Evolutionary conservation across 2,797 vertebrate species (phyloP).

Genomic region (Lindbergichthys nudifrons): DNA sequence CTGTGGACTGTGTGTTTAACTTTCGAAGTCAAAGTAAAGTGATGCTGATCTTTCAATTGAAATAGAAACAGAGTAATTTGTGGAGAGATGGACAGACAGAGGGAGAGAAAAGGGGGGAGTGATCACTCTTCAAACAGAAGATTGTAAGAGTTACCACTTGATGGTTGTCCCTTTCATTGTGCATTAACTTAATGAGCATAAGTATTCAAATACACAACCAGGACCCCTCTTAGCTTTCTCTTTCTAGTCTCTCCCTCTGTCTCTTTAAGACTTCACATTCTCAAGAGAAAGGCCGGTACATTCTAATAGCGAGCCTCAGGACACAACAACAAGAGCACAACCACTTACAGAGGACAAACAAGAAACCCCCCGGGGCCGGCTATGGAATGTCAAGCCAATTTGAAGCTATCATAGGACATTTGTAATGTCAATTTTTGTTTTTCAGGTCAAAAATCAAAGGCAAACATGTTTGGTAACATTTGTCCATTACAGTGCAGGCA

Average conservation of each 20-base stretch:
- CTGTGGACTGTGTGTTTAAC: constrained; percentile 74
- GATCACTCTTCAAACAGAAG: constrained; percentile 71
- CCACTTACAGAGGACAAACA: constrained; percentile 81
- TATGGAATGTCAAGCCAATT: constrained; percentile 82
- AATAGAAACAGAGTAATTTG: constrained; percentile 77
- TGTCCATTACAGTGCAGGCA: constrained; percentile 82
- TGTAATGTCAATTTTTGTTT: constrained; percentile 82
- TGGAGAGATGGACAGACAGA: constrained; percentile 55
- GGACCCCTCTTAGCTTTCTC: constrained; percentile 55
- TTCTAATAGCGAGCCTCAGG: constrained; percentile 74
- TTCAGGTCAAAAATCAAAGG: constrained; percentile 85
- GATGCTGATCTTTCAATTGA: constrained; percentile 72
- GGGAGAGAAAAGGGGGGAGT: constrained; percentile 51
- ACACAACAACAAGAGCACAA: constrained; percentile 75
- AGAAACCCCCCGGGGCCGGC: constrained; percentile 71
- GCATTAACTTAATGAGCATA: constrained; percentile 79
- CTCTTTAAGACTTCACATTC: constrained; percentile 71
- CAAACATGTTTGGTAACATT: constrained; percentile 79
- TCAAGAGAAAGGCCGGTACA: constrained; percentile 68
- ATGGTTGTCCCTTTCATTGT: constrained; percentile 73
- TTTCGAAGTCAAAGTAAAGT: constrained; percentile 70
- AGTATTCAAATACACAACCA: constrained; percentile 78
- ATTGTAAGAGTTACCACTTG: constrained; percentile 78
- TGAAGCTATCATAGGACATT: constrained; percentile 81
- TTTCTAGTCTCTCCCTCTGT: constrained; percentile 48